phyloP scores from a whole-genome alignment of 1,140 invertebrate species.

The Orussus abietinus region DNA sequence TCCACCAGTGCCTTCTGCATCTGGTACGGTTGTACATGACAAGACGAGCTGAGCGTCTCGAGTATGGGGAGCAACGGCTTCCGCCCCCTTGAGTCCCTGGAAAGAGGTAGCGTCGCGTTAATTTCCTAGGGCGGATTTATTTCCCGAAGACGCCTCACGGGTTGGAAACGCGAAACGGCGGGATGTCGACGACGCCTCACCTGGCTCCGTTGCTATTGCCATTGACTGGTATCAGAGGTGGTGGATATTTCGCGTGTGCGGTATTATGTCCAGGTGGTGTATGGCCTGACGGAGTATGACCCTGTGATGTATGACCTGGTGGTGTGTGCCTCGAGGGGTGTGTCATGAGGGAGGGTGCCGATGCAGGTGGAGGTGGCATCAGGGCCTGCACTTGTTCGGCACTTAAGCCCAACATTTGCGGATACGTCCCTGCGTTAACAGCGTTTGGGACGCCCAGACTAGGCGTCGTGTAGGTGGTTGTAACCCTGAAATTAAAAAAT shows the following conservation, averaged over 20 bases:
- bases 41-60: slow-evolving; percentile 58
- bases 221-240: slow-evolving; percentile 57
- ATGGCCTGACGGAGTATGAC: no score
- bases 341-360: slow-evolving; percentile 38
- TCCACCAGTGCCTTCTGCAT: slow-evolving; percentile 76
- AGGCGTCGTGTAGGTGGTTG: slow-evolving; percentile 50
- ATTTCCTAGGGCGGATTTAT: no score
- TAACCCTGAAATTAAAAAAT: slow-evolving; percentile 47
- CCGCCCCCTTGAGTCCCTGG: slow-evolving; percentile 43
- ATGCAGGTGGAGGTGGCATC: slow-evolving; percentile 44
- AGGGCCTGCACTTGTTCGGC: slow-evolving; percentile 49
- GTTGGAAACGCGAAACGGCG: no score
- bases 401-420: slow-evolving; percentile 47
- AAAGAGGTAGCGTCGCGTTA: no score
- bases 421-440: slow-evolving; percentile 44
- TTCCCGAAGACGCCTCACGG: no score
- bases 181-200: no score
- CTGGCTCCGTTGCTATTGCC: slow-evolving; percentile 34
- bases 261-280: slow-evolving; percentile 44
- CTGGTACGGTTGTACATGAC: slow-evolving; percentile 64
- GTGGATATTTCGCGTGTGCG: slow-evolving; percentile 53
- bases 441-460: slow-evolving; percentile 46
- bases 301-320: no score
- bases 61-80: slow-evolving; percentile 62
- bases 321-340: slow-evolving; percentile 48